phyloP scores from a whole-genome alignment of 2,797 vertebrate genomes.

The Brachymystax lenok region DNA sequence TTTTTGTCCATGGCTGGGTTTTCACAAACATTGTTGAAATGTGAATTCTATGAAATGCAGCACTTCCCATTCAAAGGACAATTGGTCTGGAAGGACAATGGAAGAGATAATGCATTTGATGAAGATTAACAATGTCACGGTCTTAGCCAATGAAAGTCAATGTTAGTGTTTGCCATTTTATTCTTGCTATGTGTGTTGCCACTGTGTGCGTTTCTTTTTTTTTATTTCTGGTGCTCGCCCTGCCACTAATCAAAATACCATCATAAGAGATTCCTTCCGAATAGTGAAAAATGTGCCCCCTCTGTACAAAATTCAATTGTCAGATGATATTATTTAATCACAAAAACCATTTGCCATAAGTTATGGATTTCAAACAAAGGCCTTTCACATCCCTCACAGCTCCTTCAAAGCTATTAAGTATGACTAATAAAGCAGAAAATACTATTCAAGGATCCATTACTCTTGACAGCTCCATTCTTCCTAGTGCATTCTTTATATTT shows the following conservation, averaged over 20 bases:
- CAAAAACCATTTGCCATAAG: slow-evolving; percentile 36
- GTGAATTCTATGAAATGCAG: background rate
- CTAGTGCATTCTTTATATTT: slow-evolving; percentile 25
- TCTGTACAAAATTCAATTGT: slow-evolving; percentile 29
- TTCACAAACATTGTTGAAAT: background rate
- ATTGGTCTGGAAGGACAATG: background rate
- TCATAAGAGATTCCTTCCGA: background rate
- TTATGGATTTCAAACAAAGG: slow-evolving; percentile 38
- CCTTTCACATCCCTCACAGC: slow-evolving; percentile 32
- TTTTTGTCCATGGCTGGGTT: background rate
- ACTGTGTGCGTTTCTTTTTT: slow-evolving; percentile 9
- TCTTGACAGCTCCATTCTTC: slow-evolving; percentile 56
- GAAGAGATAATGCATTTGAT: slow-evolving; percentile 14
- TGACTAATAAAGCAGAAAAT: slow-evolving; percentile 62
- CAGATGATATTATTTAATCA: slow-evolving; percentile 49
- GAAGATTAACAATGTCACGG: slow-evolving; percentile 8
- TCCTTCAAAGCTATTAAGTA: slow-evolving; percentile 50
- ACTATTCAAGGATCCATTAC: slow-evolving; percentile 46
- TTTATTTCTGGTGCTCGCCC: background rate
- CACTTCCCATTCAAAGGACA: background rate
- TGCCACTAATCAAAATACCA: slow-evolving; percentile 12
- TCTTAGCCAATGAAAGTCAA: slow-evolving; percentile 7
- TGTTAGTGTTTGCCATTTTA: background rate
- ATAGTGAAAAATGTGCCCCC: slow-evolving; percentile 15
- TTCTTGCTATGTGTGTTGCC: background rate